These are phyloP conservation scores for Microtus montanus DNA, from an alignment of 2,113 vertebrate genomes.

Conservation along the genomic window DNA sequence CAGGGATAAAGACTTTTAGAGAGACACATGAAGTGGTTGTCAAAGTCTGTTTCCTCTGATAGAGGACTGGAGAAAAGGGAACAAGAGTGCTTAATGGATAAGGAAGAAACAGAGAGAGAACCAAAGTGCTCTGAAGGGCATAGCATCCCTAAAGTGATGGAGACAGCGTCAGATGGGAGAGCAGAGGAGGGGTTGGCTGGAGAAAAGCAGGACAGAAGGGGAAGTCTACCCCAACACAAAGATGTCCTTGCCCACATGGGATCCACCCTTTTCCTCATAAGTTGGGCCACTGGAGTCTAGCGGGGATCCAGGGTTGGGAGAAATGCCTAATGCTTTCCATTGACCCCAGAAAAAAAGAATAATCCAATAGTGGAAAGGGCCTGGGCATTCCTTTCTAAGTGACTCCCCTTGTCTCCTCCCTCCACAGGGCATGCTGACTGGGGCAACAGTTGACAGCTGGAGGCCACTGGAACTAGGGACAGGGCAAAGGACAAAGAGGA, in stretches of 20 bases:
- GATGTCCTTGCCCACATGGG: not conserved
- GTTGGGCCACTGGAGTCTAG: not conserved
- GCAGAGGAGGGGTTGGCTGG: not conserved
- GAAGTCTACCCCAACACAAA: rapidly evolving
- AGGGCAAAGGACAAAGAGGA: not conserved
- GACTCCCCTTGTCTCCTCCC: rapidly evolving
- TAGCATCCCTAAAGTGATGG: not conserved
- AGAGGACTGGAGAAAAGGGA: not conserved
- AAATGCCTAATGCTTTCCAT: not conserved
- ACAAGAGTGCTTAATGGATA: not conserved
- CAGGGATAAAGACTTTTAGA: not conserved
- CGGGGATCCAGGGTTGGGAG: not conserved
- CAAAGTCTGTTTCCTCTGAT: not conserved
- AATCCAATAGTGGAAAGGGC: not conserved
- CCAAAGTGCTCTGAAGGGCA: not conserved
- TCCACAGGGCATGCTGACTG: not conserved
- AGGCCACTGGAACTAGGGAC: not conserved
- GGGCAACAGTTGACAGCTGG: not conserved
- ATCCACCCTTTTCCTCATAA: not conserved
- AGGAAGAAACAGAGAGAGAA: not conserved
- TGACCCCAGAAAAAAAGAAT: not conserved
- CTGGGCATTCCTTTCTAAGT: not conserved
- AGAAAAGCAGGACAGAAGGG: not conserved
- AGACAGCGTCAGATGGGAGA: not conserved
- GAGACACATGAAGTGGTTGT: not conserved